A percentile compares a stretch with the other conserved stretches of the same genome.
Evolutionary conservation across 2,888 invertebrate genomes (phyloP).

Genomic region (Dryobotodes eremita): DNA sequence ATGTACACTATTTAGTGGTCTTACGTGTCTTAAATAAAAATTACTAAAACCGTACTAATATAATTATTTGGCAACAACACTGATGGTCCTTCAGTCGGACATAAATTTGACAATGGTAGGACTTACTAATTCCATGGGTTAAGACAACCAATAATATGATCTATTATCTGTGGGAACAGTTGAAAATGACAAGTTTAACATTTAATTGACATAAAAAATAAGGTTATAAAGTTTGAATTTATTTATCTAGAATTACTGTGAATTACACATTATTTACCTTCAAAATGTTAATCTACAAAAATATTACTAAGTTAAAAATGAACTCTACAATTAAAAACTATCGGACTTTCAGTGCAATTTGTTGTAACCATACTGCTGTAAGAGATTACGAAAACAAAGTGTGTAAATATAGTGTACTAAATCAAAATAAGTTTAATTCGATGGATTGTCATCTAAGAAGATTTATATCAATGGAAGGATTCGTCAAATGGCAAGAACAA

Average conservation of each 20-base stretch:
- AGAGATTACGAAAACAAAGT: slow-evolving; percentile 25
- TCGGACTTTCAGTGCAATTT: slow-evolving; percentile 58
- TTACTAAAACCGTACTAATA: slow-evolving; percentile 3
- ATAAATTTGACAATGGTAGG: too few species aligned
- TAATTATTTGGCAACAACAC: slow-evolving; percentile 17
- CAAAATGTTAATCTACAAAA: slow-evolving; percentile 52
- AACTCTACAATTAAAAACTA: slow-evolving; percentile 18
- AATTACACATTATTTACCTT: background rate
- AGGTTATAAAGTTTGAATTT: background rate
- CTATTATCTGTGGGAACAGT: slow-evolving; percentile 1
- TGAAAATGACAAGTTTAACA: background rate
- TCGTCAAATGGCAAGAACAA: slow-evolving; percentile 88
- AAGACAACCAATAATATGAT: background rate
- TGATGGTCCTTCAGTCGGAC: background rate
- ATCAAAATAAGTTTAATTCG: slow-evolving; percentile 31
- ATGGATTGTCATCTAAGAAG: slow-evolving; percentile 60
- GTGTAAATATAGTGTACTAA: slow-evolving; percentile 21
- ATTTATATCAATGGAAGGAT: slow-evolving; percentile 81
- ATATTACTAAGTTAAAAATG: slow-evolving; percentile 47
- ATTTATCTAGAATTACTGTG: background rate
- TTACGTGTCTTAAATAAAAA: background rate
- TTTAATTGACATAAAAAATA: background rate
- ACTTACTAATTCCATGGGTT: background rate
- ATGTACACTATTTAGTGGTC: background rate
- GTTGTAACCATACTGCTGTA: slow-evolving; percentile 29